Evolutionary conservation across 2,113 vertebrate species (phyloP).

Genomic region (Apus apus): DNA sequence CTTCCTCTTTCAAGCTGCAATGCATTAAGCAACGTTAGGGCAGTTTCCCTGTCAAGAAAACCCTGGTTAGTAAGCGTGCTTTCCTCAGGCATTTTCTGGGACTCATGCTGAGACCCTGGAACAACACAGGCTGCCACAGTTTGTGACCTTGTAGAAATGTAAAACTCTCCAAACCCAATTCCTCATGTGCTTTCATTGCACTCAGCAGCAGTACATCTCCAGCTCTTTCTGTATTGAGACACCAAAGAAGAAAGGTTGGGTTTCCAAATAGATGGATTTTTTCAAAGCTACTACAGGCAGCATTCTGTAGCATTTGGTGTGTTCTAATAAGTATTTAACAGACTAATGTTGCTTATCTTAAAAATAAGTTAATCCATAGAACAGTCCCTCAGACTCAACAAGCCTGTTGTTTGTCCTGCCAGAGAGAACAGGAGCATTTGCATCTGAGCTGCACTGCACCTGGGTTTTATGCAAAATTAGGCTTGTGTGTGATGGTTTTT

Average conservation of each 20-base stretch:
- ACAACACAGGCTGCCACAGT: not conserved
- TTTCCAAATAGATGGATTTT: not conserved
- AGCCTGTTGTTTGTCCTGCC: slow-evolving; percentile 45
- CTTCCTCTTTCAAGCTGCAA: not conserved
- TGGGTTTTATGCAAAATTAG: not conserved
- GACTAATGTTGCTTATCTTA: not conserved
- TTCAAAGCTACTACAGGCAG: not conserved
- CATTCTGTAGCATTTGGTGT: not conserved
- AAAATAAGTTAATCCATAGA: not conserved
- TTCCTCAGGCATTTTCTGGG: not conserved
- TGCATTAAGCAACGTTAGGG: not conserved
- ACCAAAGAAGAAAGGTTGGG: not conserved
- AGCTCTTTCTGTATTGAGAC: not conserved
- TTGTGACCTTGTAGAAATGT: not conserved
- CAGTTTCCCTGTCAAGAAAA: not conserved
- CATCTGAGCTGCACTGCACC: not conserved
- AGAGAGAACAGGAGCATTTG: not conserved
- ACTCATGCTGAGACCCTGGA: not conserved
- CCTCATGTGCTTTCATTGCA: not conserved
- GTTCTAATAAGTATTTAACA: not conserved
- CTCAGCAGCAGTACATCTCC: not conserved
- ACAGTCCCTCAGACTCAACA: not conserved
- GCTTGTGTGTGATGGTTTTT: not conserved
- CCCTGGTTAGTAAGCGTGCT: not conserved
- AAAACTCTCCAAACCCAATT: not conserved